Base-by-base conservation (phyloP, 2,888 invertebrate species). In the Aspidiotus destructor region DNA sequence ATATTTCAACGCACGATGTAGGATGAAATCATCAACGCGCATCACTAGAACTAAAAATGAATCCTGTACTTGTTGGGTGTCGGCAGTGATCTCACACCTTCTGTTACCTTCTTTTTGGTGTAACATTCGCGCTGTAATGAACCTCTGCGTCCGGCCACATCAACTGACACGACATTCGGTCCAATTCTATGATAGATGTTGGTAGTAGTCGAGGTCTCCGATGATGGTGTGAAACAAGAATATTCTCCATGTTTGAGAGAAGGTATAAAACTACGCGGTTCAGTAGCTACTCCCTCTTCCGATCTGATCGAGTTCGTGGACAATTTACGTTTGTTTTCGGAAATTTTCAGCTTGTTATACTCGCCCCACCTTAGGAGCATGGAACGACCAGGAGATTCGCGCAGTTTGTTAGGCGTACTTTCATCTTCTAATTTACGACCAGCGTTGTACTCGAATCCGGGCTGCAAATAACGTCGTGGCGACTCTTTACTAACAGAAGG, bases 51-150 rank as follows among this genome's bases (percentile, higher is more conserved):
- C 28, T 28, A 88, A 77, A 88, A 88, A 75, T 87, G 87, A 75
- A 88, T 87, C 70, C 87, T 82, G 76, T 87, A 88, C 76, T 86
- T 86, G 75, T 84, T 85, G 41, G 84, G 82, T 70, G 83, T 77
- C 55, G 82, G 81, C 70, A 75, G 65, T 28, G 75, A 74, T 42
- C 74, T 69, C 10, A 74, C 74, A 11, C 73, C 72, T 28, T 71
- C 69, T 61, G 58, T 64, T 16, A 70, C 68, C 11, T 72, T 71
- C 65, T 72, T n/a, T n/a, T n/a, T 73, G 16, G 72, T 72, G 9
- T 71, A 68, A 7, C 71, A 70, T 28, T 73, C 73, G 15, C 73
- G 63, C 58, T 73, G 73, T 28, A 75, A 71, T 8, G 75, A 75
- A 1, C 74, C 74, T 44, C 74, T 71, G 16, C 74, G 70, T 41